Evolutionary conservation across 2,797 vertebrate genomes (phyloP).

Genomic region (Allobates femoralis): DNA sequence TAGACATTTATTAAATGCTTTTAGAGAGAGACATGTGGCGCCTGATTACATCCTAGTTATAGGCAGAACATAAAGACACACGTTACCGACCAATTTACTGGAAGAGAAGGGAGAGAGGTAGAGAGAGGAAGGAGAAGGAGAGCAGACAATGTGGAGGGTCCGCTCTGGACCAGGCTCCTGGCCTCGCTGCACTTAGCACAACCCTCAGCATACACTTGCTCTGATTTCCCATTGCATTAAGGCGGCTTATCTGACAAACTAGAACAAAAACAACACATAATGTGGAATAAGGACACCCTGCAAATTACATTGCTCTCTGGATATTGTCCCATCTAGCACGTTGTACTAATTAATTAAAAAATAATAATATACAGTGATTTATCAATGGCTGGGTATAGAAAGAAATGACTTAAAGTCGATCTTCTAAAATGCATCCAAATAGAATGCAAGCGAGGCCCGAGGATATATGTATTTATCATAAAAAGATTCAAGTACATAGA

Average conservation of each 20-base stretch:
- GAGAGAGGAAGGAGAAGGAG: constrained; percentile 57
- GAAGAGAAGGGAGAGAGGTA: constrained; percentile 67
- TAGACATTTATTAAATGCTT: constrained; percentile 88
- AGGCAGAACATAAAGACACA: constrained; percentile 80
- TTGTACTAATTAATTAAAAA: not conserved
- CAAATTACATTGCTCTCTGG: not conserved
- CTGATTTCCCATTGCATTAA: not conserved
- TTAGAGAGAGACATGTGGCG: constrained; percentile 82
- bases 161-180: no score
- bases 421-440: not conserved
- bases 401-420: not conserved
- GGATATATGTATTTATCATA: not conserved
- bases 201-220: not conserved
- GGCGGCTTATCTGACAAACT: not conserved
- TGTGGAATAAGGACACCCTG: not conserved
- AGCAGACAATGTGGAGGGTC: constrained; percentile 54
- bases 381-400: not conserved
- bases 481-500: not conserved
- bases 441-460: not conserved
- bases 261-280: not conserved
- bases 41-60: constrained; percentile 83
- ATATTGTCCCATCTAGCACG: not conserved
- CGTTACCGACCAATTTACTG: constrained; percentile 79
- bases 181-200: not conserved
- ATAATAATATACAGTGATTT: not conserved